These are phyloP conservation scores for Graphium colonna DNA, from an alignment of 2,888 invertebrate genomes.

Conservation along the genomic window DNA sequence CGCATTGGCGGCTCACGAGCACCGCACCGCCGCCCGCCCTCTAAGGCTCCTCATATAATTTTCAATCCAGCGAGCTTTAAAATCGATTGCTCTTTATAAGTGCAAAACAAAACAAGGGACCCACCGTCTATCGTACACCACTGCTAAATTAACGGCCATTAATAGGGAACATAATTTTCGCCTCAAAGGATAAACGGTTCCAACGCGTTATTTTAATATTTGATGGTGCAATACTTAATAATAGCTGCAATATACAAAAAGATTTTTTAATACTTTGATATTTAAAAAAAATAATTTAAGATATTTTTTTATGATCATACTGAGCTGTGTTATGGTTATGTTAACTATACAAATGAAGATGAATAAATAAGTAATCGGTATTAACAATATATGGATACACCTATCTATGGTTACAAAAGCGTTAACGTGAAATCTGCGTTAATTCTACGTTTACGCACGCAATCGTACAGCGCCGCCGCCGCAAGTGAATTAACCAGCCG, in stretches of 20 bases:
- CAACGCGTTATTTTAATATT: slow-evolving; percentile 14
- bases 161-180: slow-evolving; percentile 47
- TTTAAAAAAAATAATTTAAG: too few species aligned
- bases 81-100: slow-evolving; percentile 78
- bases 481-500: slow-evolving; percentile 29
- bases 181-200: slow-evolving; percentile 32
- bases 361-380: too few species aligned
- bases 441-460: background rate
- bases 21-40: slow-evolving; percentile 58
- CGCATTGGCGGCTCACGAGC: slow-evolving; percentile 78
- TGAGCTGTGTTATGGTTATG: slow-evolving; percentile 1
- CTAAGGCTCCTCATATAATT: slow-evolving; percentile 77
- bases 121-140: slow-evolving; percentile 46
- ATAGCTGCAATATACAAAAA: too few species aligned
- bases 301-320: too few species aligned
- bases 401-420: too few species aligned
- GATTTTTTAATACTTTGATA: too few species aligned
- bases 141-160: slow-evolving; percentile 57
- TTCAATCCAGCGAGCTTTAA: slow-evolving; percentile 79
- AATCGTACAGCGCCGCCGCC: background rate
- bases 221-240: too few species aligned
- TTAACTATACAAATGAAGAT: too few species aligned
- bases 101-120: slow-evolving; percentile 65
- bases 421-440: background rate
- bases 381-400: too few species aligned